Conservation (phyloP, 2,113 vertebrate genomes). For the Pungitius pungitius region DNA sequence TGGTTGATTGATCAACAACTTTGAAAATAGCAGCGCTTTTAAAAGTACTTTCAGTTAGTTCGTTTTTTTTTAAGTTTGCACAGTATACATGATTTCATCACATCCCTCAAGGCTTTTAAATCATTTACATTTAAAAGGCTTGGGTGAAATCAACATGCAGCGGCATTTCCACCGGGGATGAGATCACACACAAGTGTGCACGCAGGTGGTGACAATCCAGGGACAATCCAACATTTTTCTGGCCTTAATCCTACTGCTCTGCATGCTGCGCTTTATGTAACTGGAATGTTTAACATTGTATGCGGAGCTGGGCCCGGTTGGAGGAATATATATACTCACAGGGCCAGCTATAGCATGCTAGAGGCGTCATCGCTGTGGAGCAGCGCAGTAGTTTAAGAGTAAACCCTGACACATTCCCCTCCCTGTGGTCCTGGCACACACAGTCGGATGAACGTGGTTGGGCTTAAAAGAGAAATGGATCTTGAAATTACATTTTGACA, state of each 20-base stretch:
- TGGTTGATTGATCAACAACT: slow-evolving; percentile 22
- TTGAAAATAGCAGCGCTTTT: slow-evolving; percentile 2
- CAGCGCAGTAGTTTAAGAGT: slow-evolving; percentile 61
- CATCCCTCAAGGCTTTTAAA: slow-evolving; percentile 32
- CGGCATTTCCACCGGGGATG: slow-evolving; percentile 29
- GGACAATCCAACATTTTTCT: slow-evolving; percentile 31
- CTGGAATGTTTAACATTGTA: slow-evolving; percentile 30
- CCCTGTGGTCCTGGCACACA: slow-evolving; percentile 24
- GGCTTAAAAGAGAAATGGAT: slow-evolving; percentile 14
- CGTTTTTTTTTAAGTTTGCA: slow-evolving; percentile 2
- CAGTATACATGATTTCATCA: not conserved
- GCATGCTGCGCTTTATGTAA: slow-evolving; percentile 35
- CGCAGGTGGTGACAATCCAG: slow-evolving; percentile 37
- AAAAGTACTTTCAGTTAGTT: not conserved
- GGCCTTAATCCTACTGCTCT: slow-evolving; percentile 45
- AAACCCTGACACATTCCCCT: slow-evolving; percentile 32
- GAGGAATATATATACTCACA: slow-evolving; percentile 23
- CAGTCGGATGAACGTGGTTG: slow-evolving; percentile 8
- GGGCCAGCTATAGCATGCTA: slow-evolving; percentile 40
- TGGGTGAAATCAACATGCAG: slow-evolving; percentile 11
- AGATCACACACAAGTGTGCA: not conserved
- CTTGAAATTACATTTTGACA: slow-evolving; percentile 7
- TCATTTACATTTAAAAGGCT: slow-evolving; percentile 51
- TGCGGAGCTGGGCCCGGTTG: slow-evolving; percentile 16
- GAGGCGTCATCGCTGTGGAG: slow-evolving; percentile 47